Percentiles rank a stretch among this genome's conserved stretches.
Conservation (phyloP, 2,888 invertebrate genomes). For the Blomia tropicalis region DNA sequence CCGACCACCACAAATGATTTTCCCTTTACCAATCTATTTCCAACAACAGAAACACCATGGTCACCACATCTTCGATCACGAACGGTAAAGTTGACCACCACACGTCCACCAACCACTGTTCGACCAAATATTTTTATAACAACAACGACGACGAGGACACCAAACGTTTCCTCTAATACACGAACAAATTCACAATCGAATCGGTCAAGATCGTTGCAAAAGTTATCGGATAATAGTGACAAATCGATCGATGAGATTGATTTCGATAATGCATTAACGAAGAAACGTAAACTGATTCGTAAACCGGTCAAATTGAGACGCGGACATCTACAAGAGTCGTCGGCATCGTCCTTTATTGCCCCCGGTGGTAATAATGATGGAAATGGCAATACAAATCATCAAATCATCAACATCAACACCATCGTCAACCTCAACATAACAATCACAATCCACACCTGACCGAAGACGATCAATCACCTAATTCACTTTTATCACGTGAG, state of each 20-base stretch:
- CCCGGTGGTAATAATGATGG: not conserved
- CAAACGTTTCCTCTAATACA: not conserved
- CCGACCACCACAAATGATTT: not conserved
- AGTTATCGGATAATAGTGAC: not conserved
- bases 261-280: not conserved
- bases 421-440: not conserved
- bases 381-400: not conserved
- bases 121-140: not conserved
- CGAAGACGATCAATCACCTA: not conserved
- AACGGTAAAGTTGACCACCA: no score
- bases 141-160: not conserved
- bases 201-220: not conserved
- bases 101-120: no score
- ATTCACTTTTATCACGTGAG: conserved; percentile 5
- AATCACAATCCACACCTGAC: not conserved
- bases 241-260: not conserved
- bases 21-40: not conserved
- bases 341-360: not conserved
- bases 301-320: conserved; percentile 8
- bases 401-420: no score
- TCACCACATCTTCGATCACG: not conserved
- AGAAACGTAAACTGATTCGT: conserved; percentile 2
- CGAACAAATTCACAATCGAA: not conserved
- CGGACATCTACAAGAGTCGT: not conserved
- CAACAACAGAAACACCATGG: not conserved